A percentile compares a stretch with the other conserved stretches of the same genome.
These are phyloP conservation scores for Drosophila algonquin DNA, from an alignment of 2,888 invertebrate species.

Conservation along the genomic window DNA sequence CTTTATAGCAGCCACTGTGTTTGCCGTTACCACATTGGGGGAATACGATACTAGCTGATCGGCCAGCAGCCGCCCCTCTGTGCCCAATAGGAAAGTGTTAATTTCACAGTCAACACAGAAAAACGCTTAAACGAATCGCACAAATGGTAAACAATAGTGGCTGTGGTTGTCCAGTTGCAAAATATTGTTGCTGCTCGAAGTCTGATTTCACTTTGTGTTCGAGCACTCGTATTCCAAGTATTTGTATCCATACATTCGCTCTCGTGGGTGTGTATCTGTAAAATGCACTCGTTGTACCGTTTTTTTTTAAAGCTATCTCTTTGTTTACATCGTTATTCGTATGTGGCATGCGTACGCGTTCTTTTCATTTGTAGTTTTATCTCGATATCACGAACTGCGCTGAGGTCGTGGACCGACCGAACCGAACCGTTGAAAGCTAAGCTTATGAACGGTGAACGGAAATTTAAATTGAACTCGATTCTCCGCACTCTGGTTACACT, in stretches of 20 bases:
- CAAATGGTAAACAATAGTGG: conserved; percentile 40
- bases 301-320: conserved; percentile 29
- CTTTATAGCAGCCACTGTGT: background rate
- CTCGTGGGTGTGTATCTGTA: conserved; percentile 8
- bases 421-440: conserved; percentile 49
- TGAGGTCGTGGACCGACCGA: conserved; percentile 13
- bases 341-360: conserved; percentile 44
- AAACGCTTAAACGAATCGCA: conserved; percentile 33
- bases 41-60: conserved; percentile 25
- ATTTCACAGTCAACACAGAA: conserved; percentile 51
- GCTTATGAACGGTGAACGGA: conserved; percentile 49
- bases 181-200: conserved; percentile 30
- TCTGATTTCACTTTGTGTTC: conserved; percentile 39
- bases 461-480: conserved; percentile 24
- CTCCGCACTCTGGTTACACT: conserved; percentile 13
- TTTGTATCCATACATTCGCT: conserved; percentile 8
- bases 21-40: conserved; percentile 21
- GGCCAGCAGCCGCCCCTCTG: conserved; percentile 25
- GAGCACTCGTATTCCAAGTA: conserved; percentile 13
- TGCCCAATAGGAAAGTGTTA: conserved; percentile 56
- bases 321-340: conserved; percentile 55
- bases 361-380: conserved; percentile 41
- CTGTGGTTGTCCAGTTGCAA: conserved; percentile 46
- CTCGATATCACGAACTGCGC: background rate
- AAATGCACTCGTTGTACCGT: conserved; percentile 16